A percentile compares a stretch with the other conserved stretches of the same genome.
Evolutionary conservation across 2,797 vertebrate species (phyloP).

Genomic region (Chiloscyllium punctatum): DNA sequence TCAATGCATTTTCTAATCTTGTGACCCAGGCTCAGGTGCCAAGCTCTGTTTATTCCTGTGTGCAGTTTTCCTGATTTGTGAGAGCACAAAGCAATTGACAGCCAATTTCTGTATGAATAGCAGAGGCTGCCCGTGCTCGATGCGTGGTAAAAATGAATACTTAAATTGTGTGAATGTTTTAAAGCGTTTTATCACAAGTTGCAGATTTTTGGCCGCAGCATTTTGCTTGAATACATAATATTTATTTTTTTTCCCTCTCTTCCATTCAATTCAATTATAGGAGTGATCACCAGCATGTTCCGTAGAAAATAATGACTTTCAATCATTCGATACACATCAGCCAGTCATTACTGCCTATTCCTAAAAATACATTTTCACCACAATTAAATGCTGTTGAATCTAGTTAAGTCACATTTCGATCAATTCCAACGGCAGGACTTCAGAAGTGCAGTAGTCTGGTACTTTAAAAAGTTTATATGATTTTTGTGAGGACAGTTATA

Average conservation of each 20-base stretch:
- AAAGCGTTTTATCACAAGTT: not conserved
- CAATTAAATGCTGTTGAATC: slow-evolving; percentile 29
- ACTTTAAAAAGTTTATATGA: not conserved
- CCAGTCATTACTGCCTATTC: slow-evolving; percentile 25
- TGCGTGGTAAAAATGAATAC: not conserved
- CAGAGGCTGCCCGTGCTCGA: not conserved
- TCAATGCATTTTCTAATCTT: not conserved
- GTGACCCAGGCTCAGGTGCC: not conserved
- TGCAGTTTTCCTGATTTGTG: not conserved
- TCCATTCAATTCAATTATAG: slow-evolving; percentile 31
- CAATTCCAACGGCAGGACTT: not conserved
- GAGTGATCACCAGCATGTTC: not conserved
- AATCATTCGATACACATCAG: slow-evolving; percentile 24
- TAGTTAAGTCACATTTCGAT: slow-evolving; percentile 13
- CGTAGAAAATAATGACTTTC: not conserved
- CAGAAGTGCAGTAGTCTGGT: not conserved
- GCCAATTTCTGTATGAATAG: not conserved
- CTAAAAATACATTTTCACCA: slow-evolving; percentile 28
- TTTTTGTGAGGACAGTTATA: not conserved
- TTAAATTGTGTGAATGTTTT: not conserved
- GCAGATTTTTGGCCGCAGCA: not conserved
- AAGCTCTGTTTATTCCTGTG: too few relatives aligned
- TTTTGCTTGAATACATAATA: slow-evolving; percentile 13
- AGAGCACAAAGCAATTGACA: not conserved
- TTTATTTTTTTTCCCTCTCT: not conserved